Percentiles rank a stretch among this genome's conserved stretches.
Evolutionary conservation across 2,113 vertebrate genomes (phyloP).

Genomic region (Pelecanoides urinatrix): DNA sequence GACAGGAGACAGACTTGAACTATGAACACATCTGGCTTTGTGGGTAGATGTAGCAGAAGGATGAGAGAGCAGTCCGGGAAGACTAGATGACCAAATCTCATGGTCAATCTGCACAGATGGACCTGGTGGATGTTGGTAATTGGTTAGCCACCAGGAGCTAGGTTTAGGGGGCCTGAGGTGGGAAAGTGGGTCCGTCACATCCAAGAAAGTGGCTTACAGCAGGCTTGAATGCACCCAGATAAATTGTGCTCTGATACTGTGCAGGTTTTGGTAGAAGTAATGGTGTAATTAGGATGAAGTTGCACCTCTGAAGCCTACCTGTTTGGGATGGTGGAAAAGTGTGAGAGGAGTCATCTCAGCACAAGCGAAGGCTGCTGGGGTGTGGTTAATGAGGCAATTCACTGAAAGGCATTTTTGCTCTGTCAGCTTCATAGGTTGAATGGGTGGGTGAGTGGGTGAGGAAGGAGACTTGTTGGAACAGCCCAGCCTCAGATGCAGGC

Average conservation of each 20-base stretch:
- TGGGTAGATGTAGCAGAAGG: not conserved
- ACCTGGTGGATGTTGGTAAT: not conserved
- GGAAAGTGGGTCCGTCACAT: not conserved
- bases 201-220: not conserved
- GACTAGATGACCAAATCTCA: not conserved
- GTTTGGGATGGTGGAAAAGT: not conserved
- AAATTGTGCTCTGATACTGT: not conserved
- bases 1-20: not conserved
- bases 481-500: not conserved
- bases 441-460: not conserved
- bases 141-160: not conserved
- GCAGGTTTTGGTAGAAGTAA: not conserved
- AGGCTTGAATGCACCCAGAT: not conserved
- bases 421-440: not conserved
- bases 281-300: not conserved
- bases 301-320: not conserved
- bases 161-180: not conserved
- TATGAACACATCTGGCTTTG: not conserved
- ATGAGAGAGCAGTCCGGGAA: not conserved
- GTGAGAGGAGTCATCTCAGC: not conserved
- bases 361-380: not conserved
- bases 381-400: slow-evolving; percentile 21
- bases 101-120: not conserved
- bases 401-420: not conserved
- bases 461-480: slow-evolving; percentile 48